Percentiles rank a stretch among this genome's conserved stretches.
phyloP scores from a whole-genome alignment of 2,797 vertebrate genomes.

The Lerista edwardsae region DNA sequence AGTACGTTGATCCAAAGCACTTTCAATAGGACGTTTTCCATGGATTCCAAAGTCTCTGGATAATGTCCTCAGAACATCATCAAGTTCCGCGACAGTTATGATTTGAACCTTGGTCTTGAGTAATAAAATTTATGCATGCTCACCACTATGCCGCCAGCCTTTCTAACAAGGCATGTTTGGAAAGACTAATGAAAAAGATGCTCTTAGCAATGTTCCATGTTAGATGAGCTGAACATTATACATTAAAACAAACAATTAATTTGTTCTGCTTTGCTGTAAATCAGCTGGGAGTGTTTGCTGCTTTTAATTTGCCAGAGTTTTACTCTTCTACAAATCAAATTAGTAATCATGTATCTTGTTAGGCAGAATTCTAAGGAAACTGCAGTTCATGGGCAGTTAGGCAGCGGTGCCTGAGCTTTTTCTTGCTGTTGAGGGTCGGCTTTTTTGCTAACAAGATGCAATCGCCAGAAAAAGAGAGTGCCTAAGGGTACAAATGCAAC shows the following conservation, averaged over 20 bases:
- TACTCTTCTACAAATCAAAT: conserved; percentile 62
- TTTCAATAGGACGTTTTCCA: background rate
- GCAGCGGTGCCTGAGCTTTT: conserved; percentile 53
- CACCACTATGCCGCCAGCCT: background rate
- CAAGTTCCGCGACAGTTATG: background rate
- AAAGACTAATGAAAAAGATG: conserved; percentile 26
- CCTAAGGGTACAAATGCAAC: conserved; percentile 47
- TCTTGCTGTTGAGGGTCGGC: conserved; percentile 40
- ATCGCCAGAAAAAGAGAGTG: conserved; percentile 45
- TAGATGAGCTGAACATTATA: conserved; percentile 56
- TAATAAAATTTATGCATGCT: conserved; percentile 15
- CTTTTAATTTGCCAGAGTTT: conserved; percentile 58
- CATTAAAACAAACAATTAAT: conserved; percentile 48
- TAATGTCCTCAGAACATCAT: background rate
- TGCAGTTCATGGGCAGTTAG: conserved; percentile 54
- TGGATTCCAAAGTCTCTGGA: conserved; percentile 15
- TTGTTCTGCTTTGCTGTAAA: conserved; percentile 54
- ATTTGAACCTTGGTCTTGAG: conserved; percentile 22
- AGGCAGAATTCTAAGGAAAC: conserved; percentile 55
- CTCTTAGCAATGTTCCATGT: conserved; percentile 19
- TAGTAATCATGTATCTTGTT: conserved; percentile 53
- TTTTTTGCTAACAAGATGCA: conserved; percentile 66
- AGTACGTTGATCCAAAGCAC: background rate
- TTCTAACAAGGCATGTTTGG: conserved; percentile 9
- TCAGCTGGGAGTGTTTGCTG: conserved; percentile 49